Conservation (phyloP, 2,113 vertebrate genomes). For the Hiodon alosoides region DNA sequence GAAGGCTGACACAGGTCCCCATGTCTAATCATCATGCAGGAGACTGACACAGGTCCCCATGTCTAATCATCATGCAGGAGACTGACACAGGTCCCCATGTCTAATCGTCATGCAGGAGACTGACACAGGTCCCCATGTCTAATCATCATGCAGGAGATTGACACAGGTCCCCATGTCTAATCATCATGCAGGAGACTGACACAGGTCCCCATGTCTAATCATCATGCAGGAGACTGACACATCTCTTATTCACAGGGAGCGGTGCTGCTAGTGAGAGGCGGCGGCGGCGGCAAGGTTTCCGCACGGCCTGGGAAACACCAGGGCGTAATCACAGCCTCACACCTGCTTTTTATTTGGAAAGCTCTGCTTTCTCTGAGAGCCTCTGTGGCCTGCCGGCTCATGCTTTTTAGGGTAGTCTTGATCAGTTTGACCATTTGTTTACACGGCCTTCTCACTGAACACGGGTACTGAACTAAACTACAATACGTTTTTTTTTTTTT, state of each 20-base stretch:
- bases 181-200: constrained; percentile 20
- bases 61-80: constrained; percentile 47
- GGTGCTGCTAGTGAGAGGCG: constrained; percentile 34
- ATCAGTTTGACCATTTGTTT: no score
- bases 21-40: constrained; percentile 50
- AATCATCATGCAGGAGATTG: constrained; percentile 36
- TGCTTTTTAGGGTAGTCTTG: not conserved
- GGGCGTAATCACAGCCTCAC: constrained; percentile 38
- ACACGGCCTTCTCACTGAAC: no score
- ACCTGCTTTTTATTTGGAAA: constrained; percentile 42
- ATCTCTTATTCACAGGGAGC: constrained; percentile 30
- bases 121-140: constrained; percentile 45
- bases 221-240: constrained; percentile 38
- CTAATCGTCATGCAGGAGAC: no score
- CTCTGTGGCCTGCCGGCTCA: not conserved
- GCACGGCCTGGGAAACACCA: constrained; percentile 41
- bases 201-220: constrained; percentile 49
- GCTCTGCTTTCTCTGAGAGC: constrained; percentile 17
- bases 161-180: no score
- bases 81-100: no score
- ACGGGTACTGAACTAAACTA: no score
- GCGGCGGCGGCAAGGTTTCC: constrained; percentile 37
- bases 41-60: constrained; percentile 32
- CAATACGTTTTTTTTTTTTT: not conserved
- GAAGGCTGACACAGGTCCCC: constrained; percentile 22